phyloP scores from a whole-genome alignment of 2,797 vertebrate species.

The Hydrophis major region DNA sequence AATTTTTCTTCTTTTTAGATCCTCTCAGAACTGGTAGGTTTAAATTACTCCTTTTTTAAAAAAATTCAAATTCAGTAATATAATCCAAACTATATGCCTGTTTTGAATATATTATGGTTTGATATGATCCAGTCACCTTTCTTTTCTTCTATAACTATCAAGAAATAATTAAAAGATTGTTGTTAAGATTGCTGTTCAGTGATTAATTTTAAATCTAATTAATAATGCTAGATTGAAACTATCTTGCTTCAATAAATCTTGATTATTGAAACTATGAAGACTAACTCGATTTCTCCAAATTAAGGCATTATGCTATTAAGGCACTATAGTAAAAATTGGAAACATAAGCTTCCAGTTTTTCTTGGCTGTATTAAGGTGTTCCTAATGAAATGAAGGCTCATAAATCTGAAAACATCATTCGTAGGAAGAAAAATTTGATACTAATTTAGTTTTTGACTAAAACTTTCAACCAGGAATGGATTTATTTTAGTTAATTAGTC shows the following conservation, averaged over 20 bases:
- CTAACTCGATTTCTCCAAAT: neutral
- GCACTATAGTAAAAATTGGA: neutral
- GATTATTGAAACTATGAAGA: neutral
- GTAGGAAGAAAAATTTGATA: neutral
- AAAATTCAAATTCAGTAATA: neutral
- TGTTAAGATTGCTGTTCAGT: neutral
- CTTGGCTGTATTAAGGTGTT: neutral
- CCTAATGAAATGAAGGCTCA: neutral
- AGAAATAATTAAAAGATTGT: neutral
- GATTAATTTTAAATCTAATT: neutral
- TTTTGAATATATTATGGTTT: neutral
- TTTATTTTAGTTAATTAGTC: neutral
- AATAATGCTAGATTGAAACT: neutral
- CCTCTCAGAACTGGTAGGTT: conserved; percentile 89
- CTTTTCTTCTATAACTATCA: neutral
- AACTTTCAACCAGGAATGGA: neutral
- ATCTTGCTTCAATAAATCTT: neutral
- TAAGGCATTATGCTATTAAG: neutral
- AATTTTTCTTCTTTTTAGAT: conserved; percentile 98
- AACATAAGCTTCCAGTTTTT: neutral
- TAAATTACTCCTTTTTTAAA: conserved; percentile 14
- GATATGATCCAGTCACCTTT: neutral
- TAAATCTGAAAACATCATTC: neutral
- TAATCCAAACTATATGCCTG: neutral
- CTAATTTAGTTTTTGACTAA: neutral